Evolutionary conservation across 2,797 vertebrate species (phyloP), one percentile per base, ranked within the genome.

Genomic region (Lagodon rhomboides): DNA sequence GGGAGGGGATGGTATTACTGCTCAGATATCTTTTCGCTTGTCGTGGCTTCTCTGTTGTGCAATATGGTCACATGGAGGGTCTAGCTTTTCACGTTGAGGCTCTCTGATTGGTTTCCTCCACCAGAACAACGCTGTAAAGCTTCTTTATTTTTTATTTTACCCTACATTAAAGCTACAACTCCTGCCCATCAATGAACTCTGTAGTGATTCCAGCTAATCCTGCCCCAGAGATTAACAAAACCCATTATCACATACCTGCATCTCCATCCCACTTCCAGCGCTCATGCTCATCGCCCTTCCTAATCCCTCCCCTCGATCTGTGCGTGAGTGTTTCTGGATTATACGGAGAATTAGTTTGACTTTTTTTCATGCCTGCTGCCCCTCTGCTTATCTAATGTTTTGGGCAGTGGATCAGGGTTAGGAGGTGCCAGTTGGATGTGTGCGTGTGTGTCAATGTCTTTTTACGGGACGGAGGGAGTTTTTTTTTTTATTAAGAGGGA

Each of bases 351-450:
- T 92, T 85, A 87, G 82, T 91, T 82, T 9, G 87, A 87, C 77
- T 74, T 80, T 69, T 78, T 61, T 12, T 47, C 75, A 43, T 71
- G 71, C 27, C 68, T 54, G 54, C 72, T 80, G 73, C 76, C 65
- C 65, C 90, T 85, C 82, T 83, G 88, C 82, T 92, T 91, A 90
- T 92, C 89, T 90, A 87, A 89, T 66, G 83, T 78, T 80, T 46
- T 73, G 80, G 77, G 70, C 84, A 61, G n/a, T 68, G 68, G 81
- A 84, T 89, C 87, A 77, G 84, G 77, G 78, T 86, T 30, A 75
- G 80, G 79, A 88, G 79, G 79, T 80, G 81, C 61, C 86, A 87
- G 87, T 80, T 82, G 86, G 80, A 87, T 67, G 71, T 54, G 15
- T 68, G 47, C 59, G 16, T 77, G 59, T 61, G 60, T 61, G 23